Percentiles rank a stretch among this genome's conserved stretches.
Evolutionary conservation across 35 echinoderm and acorn worm species (phyloP).

Genomic region (Eucidaris tribuloides): DNA sequence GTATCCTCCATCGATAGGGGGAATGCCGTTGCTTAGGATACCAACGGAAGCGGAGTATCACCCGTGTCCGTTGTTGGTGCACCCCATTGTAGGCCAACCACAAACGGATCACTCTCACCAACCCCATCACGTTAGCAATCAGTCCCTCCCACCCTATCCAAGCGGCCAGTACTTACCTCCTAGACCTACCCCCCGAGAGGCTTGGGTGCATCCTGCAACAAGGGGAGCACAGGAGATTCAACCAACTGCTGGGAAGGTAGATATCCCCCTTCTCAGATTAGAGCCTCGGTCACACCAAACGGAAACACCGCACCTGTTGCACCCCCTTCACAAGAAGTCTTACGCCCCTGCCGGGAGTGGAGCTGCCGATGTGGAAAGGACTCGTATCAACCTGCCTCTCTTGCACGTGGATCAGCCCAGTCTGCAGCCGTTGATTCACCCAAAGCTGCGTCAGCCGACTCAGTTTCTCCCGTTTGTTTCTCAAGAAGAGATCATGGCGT

Average conservation of each 20-base stretch:
- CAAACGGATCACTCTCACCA: neutral
- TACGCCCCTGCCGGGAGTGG: neutral
- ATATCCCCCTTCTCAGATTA: slow-evolving; percentile 2
- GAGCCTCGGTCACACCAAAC: neutral
- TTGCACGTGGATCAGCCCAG: neutral
- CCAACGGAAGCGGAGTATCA: neutral
- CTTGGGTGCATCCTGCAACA: neutral
- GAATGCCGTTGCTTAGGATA: slow-evolving; percentile 36
- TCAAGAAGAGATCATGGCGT: slow-evolving; percentile 13
- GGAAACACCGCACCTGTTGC: neutral
- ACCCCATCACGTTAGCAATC: neutral
- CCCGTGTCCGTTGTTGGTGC: neutral
- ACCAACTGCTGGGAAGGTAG: neutral
- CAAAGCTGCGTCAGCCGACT: neutral
- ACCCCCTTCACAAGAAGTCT: neutral
- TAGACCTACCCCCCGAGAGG: neutral
- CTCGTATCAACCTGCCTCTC: slow-evolving; percentile 2
- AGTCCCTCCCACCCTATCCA: neutral
- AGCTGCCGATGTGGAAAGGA: neutral
- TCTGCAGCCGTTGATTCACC: neutral
- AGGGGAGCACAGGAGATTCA: neutral
- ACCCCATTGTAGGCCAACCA: neutral
- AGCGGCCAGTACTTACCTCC: neutral
- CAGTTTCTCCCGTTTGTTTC: neutral
- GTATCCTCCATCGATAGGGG: neutral